Evolutionary conservation across 2,797 vertebrate species (phyloP), one percentile per base, ranked within the genome.

Genomic region (Pterois miles): DNA sequence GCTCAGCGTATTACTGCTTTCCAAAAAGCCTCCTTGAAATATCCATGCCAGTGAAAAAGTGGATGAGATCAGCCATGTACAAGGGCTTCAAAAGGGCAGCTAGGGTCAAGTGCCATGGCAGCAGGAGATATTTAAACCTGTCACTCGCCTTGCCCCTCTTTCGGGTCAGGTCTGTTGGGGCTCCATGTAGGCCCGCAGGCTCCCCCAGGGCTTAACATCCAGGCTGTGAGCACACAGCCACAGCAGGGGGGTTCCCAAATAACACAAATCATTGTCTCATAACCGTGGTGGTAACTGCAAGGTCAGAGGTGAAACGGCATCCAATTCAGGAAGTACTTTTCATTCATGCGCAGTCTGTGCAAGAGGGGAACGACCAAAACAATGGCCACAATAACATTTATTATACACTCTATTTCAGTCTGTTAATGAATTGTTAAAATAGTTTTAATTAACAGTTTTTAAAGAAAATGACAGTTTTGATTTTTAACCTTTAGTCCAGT

Each of bases 231-330:
- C 60, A 64, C 74, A 78, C 58, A 66, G 60, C 22, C 50, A 52
- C 85, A 71, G 83, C 53, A 16, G 70, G 79, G 40, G 78, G 75
- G 36, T 25, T 72, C 76, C 79, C 62, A 27, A 59, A 58, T 23
- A 71, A 84, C 77, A 78, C 71, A 74, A 86, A 85, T 90, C 78
- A 87, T 52, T 86, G 80, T 84, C 78, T 78, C 52, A 76, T 76
- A 66, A 73, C 71, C 9, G 8, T 1, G 18, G 48, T 33, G 65
- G 66, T 14, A 68, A 69, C 66, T 9, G 20, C 13, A 8, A 66
- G 80, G 62, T 85, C 83, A 83, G 52, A 86, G 89, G 85, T 90
- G 27, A 83, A 77, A 72, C 52, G 63, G 56, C 76, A 88, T 78
- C 43, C 58, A 73, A 70, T 78, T 78, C 81, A 88, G 79, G 56